A percentile compares a stretch with the other conserved stretches of the same genome.
phyloP scores from a whole-genome alignment of 2,888 invertebrate genomes.

The Meiosimyza platycephala region DNA sequence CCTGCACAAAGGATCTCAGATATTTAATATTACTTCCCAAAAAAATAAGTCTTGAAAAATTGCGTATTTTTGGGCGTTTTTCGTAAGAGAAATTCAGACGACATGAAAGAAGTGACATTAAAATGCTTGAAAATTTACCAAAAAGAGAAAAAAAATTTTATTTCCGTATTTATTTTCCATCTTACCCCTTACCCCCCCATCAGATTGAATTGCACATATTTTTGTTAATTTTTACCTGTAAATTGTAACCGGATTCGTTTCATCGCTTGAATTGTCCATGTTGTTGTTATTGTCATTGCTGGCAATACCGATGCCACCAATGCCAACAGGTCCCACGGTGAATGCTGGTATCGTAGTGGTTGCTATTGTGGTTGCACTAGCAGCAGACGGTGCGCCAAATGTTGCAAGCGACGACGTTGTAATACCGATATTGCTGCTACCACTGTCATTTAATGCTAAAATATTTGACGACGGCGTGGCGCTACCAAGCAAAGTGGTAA shows the following conservation, averaged over 20 bases:
- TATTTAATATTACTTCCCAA: too few species aligned
- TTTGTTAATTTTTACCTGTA: constrained; percentile 76
- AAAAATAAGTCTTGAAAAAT: too few species aligned
- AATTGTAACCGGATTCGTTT: constrained; percentile 88
- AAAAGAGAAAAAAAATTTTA: too few species aligned
- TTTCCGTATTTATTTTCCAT: background rate
- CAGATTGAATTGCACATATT: too few species aligned
- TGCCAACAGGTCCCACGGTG: constrained; percentile 29
- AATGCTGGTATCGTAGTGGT: constrained; percentile 36
- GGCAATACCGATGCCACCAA: constrained; percentile 46
- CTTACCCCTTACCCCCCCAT: background rate
- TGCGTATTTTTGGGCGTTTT: too few species aligned
- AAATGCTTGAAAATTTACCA: too few species aligned
- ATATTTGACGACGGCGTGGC: background rate
- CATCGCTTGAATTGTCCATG: constrained; percentile 86
- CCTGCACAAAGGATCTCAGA: too few species aligned
- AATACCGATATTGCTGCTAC: constrained; percentile 2
- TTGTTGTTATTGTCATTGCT: constrained; percentile 75
- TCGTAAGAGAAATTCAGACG: too few species aligned
- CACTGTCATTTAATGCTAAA: background rate
- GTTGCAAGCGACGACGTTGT: constrained; percentile 10
- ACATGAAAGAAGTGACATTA: too few species aligned
- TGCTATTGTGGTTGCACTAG: constrained; percentile 12
- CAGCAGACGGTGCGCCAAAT: constrained; percentile 13
- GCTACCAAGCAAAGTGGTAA: constrained; percentile 23